Evolutionary conservation across 2,888 invertebrate species (phyloP).

Genomic region (Harmothoe impar): DNA sequence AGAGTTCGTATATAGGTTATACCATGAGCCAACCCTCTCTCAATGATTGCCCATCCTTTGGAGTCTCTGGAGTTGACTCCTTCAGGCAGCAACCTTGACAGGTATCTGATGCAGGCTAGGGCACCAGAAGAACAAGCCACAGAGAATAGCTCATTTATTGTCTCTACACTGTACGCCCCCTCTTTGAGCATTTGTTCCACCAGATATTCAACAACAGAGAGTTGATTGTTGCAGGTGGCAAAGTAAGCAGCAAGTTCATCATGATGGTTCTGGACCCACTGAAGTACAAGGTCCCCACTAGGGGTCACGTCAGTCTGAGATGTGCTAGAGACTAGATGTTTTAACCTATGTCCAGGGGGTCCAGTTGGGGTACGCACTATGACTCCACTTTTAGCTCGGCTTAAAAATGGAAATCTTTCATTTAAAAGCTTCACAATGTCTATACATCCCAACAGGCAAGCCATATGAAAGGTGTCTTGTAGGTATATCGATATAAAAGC

Average conservation of each 20-base stretch:
- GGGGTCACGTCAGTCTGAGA: not conserved
- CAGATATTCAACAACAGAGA: not conserved
- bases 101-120: not conserved
- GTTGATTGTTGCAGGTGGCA: conserved; percentile 4
- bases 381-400: not conserved
- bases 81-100: not conserved
- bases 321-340: not conserved
- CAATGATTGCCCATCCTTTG: not conserved
- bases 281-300: not conserved
- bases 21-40: not conserved
- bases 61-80: not conserved
- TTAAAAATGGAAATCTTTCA: not conserved
- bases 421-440: not conserved
- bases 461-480: not conserved
- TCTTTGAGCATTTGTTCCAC: not conserved
- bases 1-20: not conserved
- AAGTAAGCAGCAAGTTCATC: not conserved
- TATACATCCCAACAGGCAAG: not conserved
- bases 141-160: not conserved
- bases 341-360: not conserved
- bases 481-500: not conserved
- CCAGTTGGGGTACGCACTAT: not conserved
- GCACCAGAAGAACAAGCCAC: not conserved
- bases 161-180: not conserved
- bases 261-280: not conserved